Evolutionary conservation across 2,113 vertebrate genomes (phyloP).

Genomic region (Calyptommatus sinebrachiatus): DNA sequence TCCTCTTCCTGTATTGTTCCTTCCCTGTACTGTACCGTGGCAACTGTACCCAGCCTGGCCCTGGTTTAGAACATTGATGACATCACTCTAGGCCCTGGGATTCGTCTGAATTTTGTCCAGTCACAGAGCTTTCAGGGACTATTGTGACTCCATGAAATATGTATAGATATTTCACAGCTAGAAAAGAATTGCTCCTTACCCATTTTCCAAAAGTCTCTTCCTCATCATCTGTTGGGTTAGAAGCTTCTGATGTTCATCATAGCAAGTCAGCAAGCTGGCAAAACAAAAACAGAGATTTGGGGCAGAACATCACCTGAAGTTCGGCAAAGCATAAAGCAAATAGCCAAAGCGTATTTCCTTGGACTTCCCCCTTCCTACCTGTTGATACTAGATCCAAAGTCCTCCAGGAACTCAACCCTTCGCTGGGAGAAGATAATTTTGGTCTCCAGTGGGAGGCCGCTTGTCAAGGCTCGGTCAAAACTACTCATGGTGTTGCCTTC

Average conservation of each 20-base stretch:
- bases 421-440: slow-evolving; percentile 81
- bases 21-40: too few relatives aligned
- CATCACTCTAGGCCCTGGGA: too few relatives aligned
- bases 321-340: not conserved
- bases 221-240: slow-evolving; percentile 71
- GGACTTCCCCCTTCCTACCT: slow-evolving; percentile 59
- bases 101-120: too few relatives aligned
- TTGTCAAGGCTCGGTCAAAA: slow-evolving; percentile 76
- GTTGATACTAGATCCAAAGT: slow-evolving; percentile 76
- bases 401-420: slow-evolving; percentile 81
- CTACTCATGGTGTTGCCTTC: slow-evolving; percentile 77
- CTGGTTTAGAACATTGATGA: too few relatives aligned
- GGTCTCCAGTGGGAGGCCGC: slow-evolving; percentile 72
- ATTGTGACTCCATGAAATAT: too few relatives aligned
- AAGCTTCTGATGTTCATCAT: slow-evolving; percentile 82
- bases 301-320: not conserved
- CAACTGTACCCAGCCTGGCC: too few relatives aligned
- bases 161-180: too few relatives aligned
- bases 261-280: slow-evolving; percentile 74
- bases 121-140: too few relatives aligned
- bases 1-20: too few relatives aligned
- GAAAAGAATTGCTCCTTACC: slow-evolving; percentile 58
- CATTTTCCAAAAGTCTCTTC: slow-evolving; percentile 76
- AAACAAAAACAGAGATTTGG: too few relatives aligned
- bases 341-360: not conserved